These are phyloP conservation scores for Morelia viridis DNA, from an alignment of 2,797 vertebrate genomes.

Conservation along the genomic window DNA sequence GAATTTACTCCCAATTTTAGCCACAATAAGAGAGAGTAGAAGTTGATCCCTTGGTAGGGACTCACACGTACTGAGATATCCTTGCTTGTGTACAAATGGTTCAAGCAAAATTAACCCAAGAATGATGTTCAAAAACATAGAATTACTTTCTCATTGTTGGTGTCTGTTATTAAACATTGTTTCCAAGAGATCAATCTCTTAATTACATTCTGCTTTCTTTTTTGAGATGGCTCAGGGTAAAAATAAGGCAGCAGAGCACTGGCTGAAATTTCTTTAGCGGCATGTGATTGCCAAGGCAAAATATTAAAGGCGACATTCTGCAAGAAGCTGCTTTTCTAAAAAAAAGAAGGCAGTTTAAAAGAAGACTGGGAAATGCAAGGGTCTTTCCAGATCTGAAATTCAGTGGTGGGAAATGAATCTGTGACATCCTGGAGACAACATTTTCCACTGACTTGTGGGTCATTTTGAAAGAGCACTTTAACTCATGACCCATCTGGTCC, in stretches of 20 bases:
- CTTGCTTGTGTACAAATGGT: constrained; percentile 46
- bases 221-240: constrained; percentile 34
- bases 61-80: constrained; percentile 50
- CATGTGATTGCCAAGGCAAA: constrained; percentile 21
- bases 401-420: not conserved
- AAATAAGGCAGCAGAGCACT: not conserved
- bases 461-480: not conserved
- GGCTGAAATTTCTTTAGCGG: constrained; percentile 33
- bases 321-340: constrained; percentile 6
- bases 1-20: constrained; percentile 8
- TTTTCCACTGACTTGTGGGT: not conserved
- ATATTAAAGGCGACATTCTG: constrained; percentile 18
- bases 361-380: not conserved
- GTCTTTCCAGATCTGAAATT: not conserved
- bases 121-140: constrained; percentile 56
- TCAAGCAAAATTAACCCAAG: constrained; percentile 57
- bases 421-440: not conserved
- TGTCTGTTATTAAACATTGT: constrained; percentile 54
- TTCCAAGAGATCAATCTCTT: constrained; percentile 66
- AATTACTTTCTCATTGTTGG: constrained; percentile 39
- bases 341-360: not conserved
- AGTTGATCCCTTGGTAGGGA: constrained; percentile 25
- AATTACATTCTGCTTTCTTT: constrained; percentile 49
- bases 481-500: not conserved
- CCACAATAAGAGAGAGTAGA: not conserved